Evolutionary conservation across 1,140 invertebrate genomes (phyloP), one percentile per base, ranked within the genome.

Genomic region (Leptestheria dahalacensis): DNA sequence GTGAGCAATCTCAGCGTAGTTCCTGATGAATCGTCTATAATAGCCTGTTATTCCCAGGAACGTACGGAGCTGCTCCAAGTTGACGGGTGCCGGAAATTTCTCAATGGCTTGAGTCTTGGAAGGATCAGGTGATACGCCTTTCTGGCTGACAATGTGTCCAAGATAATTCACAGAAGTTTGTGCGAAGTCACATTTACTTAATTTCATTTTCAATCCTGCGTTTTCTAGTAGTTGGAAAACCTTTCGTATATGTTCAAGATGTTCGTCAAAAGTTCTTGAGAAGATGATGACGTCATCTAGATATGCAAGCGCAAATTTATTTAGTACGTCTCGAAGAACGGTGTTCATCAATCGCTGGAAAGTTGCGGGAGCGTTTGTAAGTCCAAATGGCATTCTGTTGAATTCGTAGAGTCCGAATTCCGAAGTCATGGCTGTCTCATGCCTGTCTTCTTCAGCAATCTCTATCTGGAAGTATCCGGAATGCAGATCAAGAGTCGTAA

Each of bases 271-370:
- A 33, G 62, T 63, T 20, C 64, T 61, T 15, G 62, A 63, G 51
- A 63, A 69, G 12, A 73, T 57, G 1, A 77, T 65, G 6, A 77
- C 68, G 52, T 77, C 75, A 64, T 77, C 74, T 9, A 77, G 48
- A 63, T 72, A 75, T 0, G 67, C 63, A 48, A 70, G 53, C 49
- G 33, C 12, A 53, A 64, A 65, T 24, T 59, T 47, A 18, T 55
- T 25, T 28, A 57, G 60, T n/a, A 68, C 54, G 11, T 58, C 64
- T 23, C 26, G 23, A 18, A 75, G 60, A 4, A 69, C 64, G 1
- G 57, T 47, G 57, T 73, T 66, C 53, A 73, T 73, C 12, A 67
- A 61, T 21, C 69, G 51, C 62, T 72, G 69, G 62, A 77, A 78
- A 18, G 71, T 67, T n/a, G 68, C 63, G 15, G 70, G 68, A 23